Base-by-base conservation (phyloP, 2,797 vertebrate genomes). In the Coreius guichenoti region DNA sequence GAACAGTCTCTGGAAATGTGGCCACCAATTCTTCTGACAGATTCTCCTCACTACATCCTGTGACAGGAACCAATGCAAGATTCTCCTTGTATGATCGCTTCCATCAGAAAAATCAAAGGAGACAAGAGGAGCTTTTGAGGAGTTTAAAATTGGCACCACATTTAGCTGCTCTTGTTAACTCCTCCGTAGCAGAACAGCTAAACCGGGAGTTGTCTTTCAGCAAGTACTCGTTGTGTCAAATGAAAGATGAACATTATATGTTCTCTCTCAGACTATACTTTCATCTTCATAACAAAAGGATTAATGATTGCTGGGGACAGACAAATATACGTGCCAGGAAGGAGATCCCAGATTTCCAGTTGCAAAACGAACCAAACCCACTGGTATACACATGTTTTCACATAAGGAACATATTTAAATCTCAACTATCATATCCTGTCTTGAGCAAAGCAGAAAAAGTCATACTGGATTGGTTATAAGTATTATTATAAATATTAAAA, bases 241-340 rank as follows among this genome's bases (percentile, higher is more conserved):
- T 88, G 56, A 85, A 79, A 8, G 73, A 85, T 8, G 47, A 4
- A 9, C 56, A 83, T 58, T 88, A 39, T 43, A 86, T 63, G 51
- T 82, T 81, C 51, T 72, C 80, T 13, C 45, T 86, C 1, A 39
- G 74, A 51, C 49, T 86, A 5, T 16, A 72, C 23, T 85, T 88
- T 26, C 79, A 88, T 36, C 67, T 88, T 45, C 87, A 84, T 13
- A 86, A 88, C 31, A 31, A 51, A 13, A 87, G 21, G 14, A 61
- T 75, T 5, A 76, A 83, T 49, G 21, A 72, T n/a, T 33, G 33
- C 33, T 33, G 33, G 33, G 33, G 33, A 33, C 33, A 3, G 33
- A 33, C 33, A 33, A 33, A 33, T 3, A 33, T 33, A 33, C 33
- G 33, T 3, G 33, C 33, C 33, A 33, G 33, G 33, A 33, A 33